Evolutionary conservation across 2,113 vertebrate genomes (phyloP), one percentile per base, ranked within the genome.

Genomic region (Clarias macrocephalus): DNA sequence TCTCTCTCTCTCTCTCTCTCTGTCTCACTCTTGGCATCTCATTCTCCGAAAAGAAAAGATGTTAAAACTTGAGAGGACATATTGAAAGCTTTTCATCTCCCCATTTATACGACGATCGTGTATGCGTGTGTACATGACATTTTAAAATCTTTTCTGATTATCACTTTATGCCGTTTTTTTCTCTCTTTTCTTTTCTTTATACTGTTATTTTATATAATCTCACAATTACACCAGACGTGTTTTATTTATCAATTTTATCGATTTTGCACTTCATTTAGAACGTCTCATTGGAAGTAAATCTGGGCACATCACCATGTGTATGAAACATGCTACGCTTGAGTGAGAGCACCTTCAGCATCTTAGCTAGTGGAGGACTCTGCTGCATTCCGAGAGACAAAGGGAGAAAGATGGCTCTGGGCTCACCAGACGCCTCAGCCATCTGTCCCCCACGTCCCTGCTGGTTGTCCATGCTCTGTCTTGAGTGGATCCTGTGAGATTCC

Each of bases 341-440:
- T 68, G 65, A 33, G 52, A 18, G 70, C 63, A 57, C n/a, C 52
- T 72, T 37, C 19, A 57, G 16, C 13, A 25, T 72, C 59, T 59
- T 6, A 70, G 70, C 12, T 73, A 25, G n/a, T 48, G 7, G 83
- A 75, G 57, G 76, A 59, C 25, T 54, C 52, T 37, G 54, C 54
- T 80, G 56, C 8, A 60, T 9, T 80, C 30, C 25, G n/a, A 81
- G 59, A 76, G 2, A 83, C 72, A 62, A 62, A 33, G 30, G 72
- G 60, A 80, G 21, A 70, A 59, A 84, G 21, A 84, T 84, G 65
- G 57, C 77, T 66, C 56, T 72, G 70, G 37, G 54, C 85, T 89
- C 83, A 77, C 88, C 88, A 86, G 89, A 87, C 88, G 75, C 75
- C 83, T 80, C 33, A 54, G 81, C 89, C 89, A 90, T 90, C 89